These are phyloP conservation scores for Drosophila grimshawi DNA, from an alignment of 1,140 invertebrate genomes.

Conservation along the genomic window DNA sequence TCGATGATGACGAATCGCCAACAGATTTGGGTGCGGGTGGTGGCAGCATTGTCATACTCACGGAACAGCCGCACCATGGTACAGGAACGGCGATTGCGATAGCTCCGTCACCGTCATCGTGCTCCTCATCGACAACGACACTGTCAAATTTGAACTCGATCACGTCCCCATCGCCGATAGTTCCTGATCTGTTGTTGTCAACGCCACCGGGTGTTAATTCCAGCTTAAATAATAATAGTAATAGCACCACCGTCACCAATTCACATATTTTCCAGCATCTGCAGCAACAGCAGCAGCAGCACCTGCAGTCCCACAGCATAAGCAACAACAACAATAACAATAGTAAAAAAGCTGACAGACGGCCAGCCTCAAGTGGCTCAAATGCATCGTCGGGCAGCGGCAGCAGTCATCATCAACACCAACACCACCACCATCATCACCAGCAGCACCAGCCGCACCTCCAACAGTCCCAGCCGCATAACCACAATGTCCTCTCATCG, in stretches of 20 bases:
- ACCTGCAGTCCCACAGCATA: constrained; percentile 28
- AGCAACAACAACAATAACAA: constrained; percentile 38
- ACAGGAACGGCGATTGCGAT: constrained; percentile 53
- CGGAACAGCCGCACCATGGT: constrained; percentile 39
- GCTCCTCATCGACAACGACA: constrained; percentile 73
- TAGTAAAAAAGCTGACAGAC: constrained; percentile 74
- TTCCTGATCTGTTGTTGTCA: constrained; percentile 76
- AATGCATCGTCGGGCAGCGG: constrained; percentile 35
- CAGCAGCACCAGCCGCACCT: constrained; percentile 64
- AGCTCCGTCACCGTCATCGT: constrained; percentile 71
- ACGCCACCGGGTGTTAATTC: constrained; percentile 79
- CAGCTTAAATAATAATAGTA: constrained; percentile 50
- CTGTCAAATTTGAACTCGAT: constrained; percentile 82
- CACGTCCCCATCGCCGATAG: constrained; percentile 81
- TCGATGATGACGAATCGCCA: constrained; percentile 81
- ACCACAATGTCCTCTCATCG: constrained; percentile 70
- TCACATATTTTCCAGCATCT: constrained; percentile 46
- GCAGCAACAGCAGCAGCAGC: constrained; percentile 6
- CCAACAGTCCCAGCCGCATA: constrained; percentile 60
- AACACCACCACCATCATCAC: constrained; percentile 65
- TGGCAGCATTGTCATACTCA: constrained; percentile 64
- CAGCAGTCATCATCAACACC: constrained; percentile 48
- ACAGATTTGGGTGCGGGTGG: constrained; percentile 49
- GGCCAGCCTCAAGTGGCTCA: constrained; percentile 59
- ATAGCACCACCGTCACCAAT: constrained; percentile 33